phyloP scores from a whole-genome alignment of 2,888 invertebrate genomes.

The Gymnoscelis rufifasciata region DNA sequence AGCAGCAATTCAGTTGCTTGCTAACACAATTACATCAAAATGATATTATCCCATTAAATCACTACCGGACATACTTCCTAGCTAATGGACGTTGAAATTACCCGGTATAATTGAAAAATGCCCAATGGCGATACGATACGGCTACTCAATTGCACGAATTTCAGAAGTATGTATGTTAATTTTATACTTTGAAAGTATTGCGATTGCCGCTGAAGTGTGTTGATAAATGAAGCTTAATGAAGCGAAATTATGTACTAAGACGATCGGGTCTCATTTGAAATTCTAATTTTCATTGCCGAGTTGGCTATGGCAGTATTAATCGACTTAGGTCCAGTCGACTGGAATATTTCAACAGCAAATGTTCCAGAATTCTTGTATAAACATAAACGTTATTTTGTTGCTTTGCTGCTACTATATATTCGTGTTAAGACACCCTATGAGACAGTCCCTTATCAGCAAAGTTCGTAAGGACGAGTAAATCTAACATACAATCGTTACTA shows the following conservation, averaged over 20 bases:
- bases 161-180: slow-evolving; percentile 8
- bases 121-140: slow-evolving; percentile 34
- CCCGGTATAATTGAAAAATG: slow-evolving; percentile 23
- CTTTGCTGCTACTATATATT: neutral
- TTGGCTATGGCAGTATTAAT: slow-evolving; percentile 35
- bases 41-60: slow-evolving; percentile 29
- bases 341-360: slow-evolving; percentile 40
- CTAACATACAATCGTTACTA: too few species aligned
- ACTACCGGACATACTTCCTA: slow-evolving; percentile 34
- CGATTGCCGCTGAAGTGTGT: slow-evolving; percentile 11
- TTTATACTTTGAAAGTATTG: slow-evolving; percentile 8
- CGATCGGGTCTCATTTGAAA: slow-evolving; percentile 43
- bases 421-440: neutral
- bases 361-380: neutral
- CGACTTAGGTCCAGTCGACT: slow-evolving; percentile 31
- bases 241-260: slow-evolving; percentile 21
- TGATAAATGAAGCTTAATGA: slow-evolving; percentile 32
- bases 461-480: too few species aligned
- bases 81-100: slow-evolving; percentile 34
- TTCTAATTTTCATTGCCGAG: slow-evolving; percentile 38
- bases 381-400: neutral
- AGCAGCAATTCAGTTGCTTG: neutral
- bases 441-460: too few species aligned
- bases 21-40: slow-evolving; percentile 20
- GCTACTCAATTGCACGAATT: slow-evolving; percentile 31